Evolutionary conservation across 2,797 vertebrate species (phyloP), one percentile per base, ranked within the genome.

Genomic region (Allobates femoralis): DNA sequence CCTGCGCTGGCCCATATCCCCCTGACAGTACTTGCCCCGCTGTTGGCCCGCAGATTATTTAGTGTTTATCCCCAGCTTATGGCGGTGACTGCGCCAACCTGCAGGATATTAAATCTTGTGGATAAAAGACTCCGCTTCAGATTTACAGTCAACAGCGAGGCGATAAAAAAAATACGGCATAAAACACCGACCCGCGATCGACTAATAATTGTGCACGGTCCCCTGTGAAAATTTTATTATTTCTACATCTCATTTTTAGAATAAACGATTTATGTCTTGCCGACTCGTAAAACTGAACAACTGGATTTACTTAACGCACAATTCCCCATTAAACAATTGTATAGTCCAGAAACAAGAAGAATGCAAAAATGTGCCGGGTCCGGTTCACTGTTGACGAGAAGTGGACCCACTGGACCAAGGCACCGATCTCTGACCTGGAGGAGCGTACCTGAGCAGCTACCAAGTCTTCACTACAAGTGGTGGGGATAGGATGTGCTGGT

Each of bases 21-120:
- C 75, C 83, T 78, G 83, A 62, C 3, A 79, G 34, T 56, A 34
- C 64, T 28, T 79, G 83, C 51, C 78, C 64, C n/a, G 8, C 28
- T 58, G 62, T 51, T 34, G 75, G 64, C 34, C 51, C 32, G 18
- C 28, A 56, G 66, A 82, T 41, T 37, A 37, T 56, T 71, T 66
- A 51, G 79, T 66, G 46, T 53, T 81, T 81, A 30, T 80, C 41
- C 37, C 62, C 2, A 1, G 16, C 26, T 30, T 8, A 19, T 30
- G 14, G 15, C 3, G 23, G 5, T 58, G 34, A 46, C 51, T 28
- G n/a, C 5, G 12, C 12, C 2, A 58, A 60, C 18, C 76, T 60
- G 34, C 23, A 37, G 5, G 37, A 79, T 50, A n/a, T 37, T 80
- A 28, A 66, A 67, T 81, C 79, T 51, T 67, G 19, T 34, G 11